These are phyloP conservation scores for Bilobella aurantiaca DNA, from an alignment of 1,140 invertebrate species.

Conservation along the genomic window DNA sequence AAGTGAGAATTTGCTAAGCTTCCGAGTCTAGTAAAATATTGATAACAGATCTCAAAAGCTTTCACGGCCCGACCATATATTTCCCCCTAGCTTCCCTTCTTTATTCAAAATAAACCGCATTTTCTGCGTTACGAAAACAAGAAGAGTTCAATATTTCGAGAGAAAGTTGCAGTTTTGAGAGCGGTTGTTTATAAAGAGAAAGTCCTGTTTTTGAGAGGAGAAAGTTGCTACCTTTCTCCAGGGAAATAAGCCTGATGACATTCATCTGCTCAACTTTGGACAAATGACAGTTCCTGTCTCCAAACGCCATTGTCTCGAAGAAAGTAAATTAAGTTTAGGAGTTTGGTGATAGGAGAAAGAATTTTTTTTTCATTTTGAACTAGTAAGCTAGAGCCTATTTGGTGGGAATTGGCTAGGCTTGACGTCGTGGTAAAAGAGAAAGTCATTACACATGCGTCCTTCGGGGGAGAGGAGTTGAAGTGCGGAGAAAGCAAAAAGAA, in stretches of 20 bases:
- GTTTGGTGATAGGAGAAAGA: not conserved
- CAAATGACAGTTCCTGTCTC: slow-evolving; percentile 14
- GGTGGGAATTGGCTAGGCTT: not conserved
- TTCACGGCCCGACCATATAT: slow-evolving; percentile 3
- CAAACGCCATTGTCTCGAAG: not conserved
- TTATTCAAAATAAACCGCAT: not conserved
- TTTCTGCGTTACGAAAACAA: not conserved
- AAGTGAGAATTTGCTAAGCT: slow-evolving; percentile 36
- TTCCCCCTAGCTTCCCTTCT: not conserved
- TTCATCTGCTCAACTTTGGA: slow-evolving; percentile 2
- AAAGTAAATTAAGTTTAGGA: not conserved
- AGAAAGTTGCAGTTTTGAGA: not conserved
- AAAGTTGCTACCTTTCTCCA: not conserved
- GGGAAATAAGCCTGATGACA: not conserved
- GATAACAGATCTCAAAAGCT: slow-evolving; percentile 27
- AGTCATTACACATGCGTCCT: not conserved
- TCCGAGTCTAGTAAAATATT: slow-evolving; percentile 34
- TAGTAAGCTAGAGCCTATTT: not conserved
- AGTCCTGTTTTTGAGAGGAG: too few species aligned
- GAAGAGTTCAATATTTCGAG: too few species aligned
- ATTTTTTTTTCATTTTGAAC: not conserved
- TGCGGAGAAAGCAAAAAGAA: not conserved
- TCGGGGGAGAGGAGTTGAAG: not conserved
- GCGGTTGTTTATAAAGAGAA: not conserved
- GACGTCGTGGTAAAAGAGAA: slow-evolving; percentile 1